Conservation (phyloP, 2,888 invertebrate species). For the Leptodirus hochenwartii region DNA sequence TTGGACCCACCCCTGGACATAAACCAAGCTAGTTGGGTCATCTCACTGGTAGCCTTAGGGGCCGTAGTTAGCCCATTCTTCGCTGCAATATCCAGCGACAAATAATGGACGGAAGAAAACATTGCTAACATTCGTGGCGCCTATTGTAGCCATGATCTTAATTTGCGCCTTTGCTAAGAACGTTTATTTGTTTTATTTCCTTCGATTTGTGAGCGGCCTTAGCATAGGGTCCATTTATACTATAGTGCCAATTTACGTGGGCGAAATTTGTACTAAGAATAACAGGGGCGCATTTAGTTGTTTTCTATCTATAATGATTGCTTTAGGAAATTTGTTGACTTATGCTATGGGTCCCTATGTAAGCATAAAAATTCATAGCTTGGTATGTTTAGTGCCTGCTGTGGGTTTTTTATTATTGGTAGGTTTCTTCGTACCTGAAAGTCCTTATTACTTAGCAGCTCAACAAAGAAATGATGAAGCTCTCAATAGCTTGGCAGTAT, state of each 20-base stretch:
- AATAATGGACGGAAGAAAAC: slow-evolving; percentile 42
- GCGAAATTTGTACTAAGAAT: no score
- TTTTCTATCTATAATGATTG: slow-evolving; percentile 9
- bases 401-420: slow-evolving; percentile 8
- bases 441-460: slow-evolving; percentile 10
- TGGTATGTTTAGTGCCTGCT: slow-evolving; percentile 8
- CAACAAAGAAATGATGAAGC: slow-evolving; percentile 21
- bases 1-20: slow-evolving; percentile 28
- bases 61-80: slow-evolving; percentile 41
- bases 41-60: slow-evolving; percentile 49
- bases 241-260: no score
- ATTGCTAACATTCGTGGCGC: slow-evolving; percentile 39
- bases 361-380: slow-evolving; percentile 6
- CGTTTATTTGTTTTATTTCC: slow-evolving; percentile 10
- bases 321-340: slow-evolving; percentile 10
- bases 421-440: slow-evolving; percentile 10
- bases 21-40: slow-evolving; percentile 52
- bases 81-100: slow-evolving; percentile 45
- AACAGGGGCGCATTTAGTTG: slow-evolving; percentile 12
- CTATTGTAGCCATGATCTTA: slow-evolving; percentile 34
- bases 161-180: slow-evolving; percentile 10
- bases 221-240: no score
- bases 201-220: slow-evolving; percentile 11
- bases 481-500: background rate
- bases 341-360: slow-evolving; percentile 11